phyloP scores from a whole-genome alignment of 2,797 vertebrate species.

The Ciconia nigra region DNA sequence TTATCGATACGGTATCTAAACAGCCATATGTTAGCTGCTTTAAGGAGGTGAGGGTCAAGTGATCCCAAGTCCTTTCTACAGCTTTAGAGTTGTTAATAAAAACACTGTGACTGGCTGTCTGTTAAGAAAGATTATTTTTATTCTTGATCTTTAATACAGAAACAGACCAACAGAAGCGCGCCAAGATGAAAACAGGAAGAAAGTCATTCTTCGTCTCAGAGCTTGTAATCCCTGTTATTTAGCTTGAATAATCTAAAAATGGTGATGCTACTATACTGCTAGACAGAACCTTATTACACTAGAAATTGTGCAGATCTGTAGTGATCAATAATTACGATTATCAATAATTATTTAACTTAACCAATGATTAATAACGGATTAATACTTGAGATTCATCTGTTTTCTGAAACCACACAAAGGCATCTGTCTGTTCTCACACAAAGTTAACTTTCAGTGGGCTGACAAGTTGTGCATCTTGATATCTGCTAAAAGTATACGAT shows the following conservation, averaged over 20 bases:
- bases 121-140: background rate
- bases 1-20: rapidly evolving
- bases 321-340: background rate
- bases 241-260: background rate
- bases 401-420: background rate
- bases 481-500: rapidly evolving
- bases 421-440: background rate
- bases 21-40: background rate
- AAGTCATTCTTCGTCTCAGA: background rate
- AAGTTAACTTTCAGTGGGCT: too few relatives aligned
- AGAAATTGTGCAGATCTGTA: background rate
- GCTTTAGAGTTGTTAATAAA: background rate
- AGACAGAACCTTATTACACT: background rate
- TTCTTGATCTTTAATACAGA: background rate
- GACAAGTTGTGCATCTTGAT: background rate
- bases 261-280: too few relatives aligned
- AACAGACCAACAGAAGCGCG: background rate
- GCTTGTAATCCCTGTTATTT: background rate
- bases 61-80: background rate
- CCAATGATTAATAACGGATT: background rate
- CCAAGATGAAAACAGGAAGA: background rate
- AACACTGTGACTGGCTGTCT: rapidly evolving
- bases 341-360: background rate
- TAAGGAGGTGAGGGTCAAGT: background rate
- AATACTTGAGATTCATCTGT: background rate